Evolutionary conservation across 2,888 invertebrate genomes (phyloP), one percentile per base, ranked within the genome.

Genomic region (Gandaritis pyraliata): DNA sequence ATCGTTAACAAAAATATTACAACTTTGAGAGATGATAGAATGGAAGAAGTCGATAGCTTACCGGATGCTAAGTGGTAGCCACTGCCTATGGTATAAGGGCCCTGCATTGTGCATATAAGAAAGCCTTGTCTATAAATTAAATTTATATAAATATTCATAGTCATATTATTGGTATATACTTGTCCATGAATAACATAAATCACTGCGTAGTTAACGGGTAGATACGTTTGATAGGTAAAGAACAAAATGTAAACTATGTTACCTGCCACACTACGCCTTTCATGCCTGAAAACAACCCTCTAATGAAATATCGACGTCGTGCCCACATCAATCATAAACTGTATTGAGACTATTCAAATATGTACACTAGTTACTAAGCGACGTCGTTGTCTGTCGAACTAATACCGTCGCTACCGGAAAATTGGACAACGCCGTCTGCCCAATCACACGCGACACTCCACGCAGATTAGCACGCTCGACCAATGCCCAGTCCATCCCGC

Each of bases 361-460:
- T 81, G 77, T 77, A 77, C 78, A 74, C 69, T 43, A 43, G 73
- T 79, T 76, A 81, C 82, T 78, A 81, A 82, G 80, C 85, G 83
- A 76, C 73, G 73, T 63, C 77, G 86, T 85, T 87, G 87, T 86
- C 85, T 81, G 84, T 73, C 74, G 78, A 85, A 86, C 87, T 88
- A 88, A 86, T 88, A 72, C 77, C 78, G 81, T 82, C 78, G 85
- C 81, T 68, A 85, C 89, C 88, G 90, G 90, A 90, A 91, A 91
- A 92, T 92, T 91, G 91, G 86, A 90, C 90, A 86, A 81, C 83
- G 81, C 77, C 82, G 87, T 85, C 86, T 86, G 85, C 81, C 88
- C 90, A 91, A 92, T 92, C 91, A 90, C 83, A 90, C 83, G 88
- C 88, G 88, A 89, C 90, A 87, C 88, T 87, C 90, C 80, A 87